These are phyloP conservation scores for Meloidogyne chitwoodi DNA, from an alignment of 1,140 invertebrate species.

Conservation along the genomic window DNA sequence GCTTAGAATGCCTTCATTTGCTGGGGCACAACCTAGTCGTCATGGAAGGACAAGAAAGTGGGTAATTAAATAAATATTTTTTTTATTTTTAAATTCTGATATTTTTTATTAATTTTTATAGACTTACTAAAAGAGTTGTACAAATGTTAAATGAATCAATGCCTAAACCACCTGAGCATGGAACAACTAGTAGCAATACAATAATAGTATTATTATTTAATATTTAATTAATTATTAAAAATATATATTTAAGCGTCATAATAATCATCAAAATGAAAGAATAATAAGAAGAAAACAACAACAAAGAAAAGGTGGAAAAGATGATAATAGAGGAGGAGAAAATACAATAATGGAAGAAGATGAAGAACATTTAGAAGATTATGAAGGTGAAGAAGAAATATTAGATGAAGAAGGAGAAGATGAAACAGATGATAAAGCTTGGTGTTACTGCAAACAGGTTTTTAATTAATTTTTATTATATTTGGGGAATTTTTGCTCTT, in stretches of 20 bases:
- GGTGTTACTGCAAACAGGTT: conserved; percentile 33
- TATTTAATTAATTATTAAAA: neutral
- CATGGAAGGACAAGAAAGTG: conserved; percentile 26
- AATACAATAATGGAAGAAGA: neutral
- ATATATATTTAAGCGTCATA: neutral
- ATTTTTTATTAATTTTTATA: conserved; percentile 11
- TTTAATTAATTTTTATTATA: too few species aligned
- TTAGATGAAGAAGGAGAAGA: conserved; percentile 28
- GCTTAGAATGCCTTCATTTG: conserved; percentile 23
- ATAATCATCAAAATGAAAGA: neutral
- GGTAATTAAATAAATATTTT: neutral
- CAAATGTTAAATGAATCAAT: conserved; percentile 27
- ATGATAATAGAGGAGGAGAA: too few species aligned
- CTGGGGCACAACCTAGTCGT: conserved; percentile 15
- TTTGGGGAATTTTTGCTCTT: too few species aligned
- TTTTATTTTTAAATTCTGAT: neutral
- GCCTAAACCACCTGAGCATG: conserved; percentile 14
- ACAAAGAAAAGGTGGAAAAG: conserved; percentile 6
- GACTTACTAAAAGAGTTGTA: conserved; percentile 26
- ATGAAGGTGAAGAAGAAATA: conserved; percentile 9
- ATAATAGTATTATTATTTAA: neutral
- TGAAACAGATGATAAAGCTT: conserved; percentile 22
- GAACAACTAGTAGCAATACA: neutral
- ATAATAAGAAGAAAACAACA: neutral
- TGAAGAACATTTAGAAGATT: conserved; percentile 11